Percentiles rank a stretch among this genome's conserved stretches.
These are phyloP conservation scores for Tangara arthus DNA, from an alignment of 2,797 vertebrate genomes.

Conservation along the genomic window DNA sequence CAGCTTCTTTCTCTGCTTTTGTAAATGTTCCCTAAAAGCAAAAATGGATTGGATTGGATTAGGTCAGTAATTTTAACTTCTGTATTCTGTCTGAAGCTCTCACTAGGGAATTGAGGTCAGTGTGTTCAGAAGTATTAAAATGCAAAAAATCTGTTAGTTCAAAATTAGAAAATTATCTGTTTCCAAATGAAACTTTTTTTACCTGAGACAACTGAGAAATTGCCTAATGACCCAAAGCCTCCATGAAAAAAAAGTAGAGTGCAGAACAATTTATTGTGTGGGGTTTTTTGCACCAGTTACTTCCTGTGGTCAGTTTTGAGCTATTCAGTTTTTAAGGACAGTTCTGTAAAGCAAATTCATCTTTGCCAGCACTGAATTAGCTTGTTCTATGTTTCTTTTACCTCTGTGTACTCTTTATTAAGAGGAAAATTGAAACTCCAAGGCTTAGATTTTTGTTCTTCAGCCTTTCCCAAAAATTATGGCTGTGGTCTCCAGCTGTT, in stretches of 20 bases:
- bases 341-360: background rate
- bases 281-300: background rate
- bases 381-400: background rate
- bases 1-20: background rate
- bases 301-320: background rate
- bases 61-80: background rate
- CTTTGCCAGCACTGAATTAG: background rate
- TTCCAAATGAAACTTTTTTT: background rate
- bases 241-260: background rate
- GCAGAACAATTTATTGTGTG: background rate
- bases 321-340: background rate
- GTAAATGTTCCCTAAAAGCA: background rate
- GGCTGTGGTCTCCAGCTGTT: background rate
- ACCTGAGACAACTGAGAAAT: background rate
- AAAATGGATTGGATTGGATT: background rate
- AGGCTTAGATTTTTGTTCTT: background rate
- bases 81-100: background rate
- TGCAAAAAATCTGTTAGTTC: background rate
- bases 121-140: background rate
- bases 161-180: background rate
- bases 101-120: background rate
- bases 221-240: background rate
- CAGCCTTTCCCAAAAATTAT: background rate
- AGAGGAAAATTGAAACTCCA: background rate
- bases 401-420: background rate